Evolutionary conservation across 2,113 vertebrate genomes (phyloP).

Genomic region (Oreochromis tanganicae): DNA sequence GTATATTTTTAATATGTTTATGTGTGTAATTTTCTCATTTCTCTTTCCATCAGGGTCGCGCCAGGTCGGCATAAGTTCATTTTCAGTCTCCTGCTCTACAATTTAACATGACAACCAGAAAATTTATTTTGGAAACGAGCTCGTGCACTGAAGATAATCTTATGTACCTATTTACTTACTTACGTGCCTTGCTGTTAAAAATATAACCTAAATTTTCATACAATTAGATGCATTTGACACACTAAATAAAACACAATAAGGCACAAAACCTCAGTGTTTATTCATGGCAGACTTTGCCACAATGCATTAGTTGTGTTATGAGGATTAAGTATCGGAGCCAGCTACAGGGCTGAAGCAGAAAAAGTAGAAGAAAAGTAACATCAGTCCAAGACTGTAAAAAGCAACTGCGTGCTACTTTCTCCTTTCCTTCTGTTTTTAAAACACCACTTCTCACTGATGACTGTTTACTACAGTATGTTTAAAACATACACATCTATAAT

Average conservation of each 20-base stretch:
- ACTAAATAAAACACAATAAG: neutral
- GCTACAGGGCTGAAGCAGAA: neutral
- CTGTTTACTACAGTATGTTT: neutral
- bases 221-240: neutral
- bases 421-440: neutral
- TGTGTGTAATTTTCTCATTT: neutral
- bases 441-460: neutral
- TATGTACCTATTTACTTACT: neutral
- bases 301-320: neutral
- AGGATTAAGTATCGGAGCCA: neutral
- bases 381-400: neutral
- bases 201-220: neutral
- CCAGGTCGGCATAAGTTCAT: neutral
- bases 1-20: neutral
- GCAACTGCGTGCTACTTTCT: neutral
- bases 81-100: neutral
- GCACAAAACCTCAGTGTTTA: neutral
- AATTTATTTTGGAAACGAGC: neutral
- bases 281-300: neutral
- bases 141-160: neutral
- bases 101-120: neutral
- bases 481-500: neutral
- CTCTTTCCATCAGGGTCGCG: neutral
- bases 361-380: neutral
- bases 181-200: neutral